Percentiles rank a stretch among this genome's conserved stretches.
phyloP scores from a whole-genome alignment of 2,797 vertebrate genomes.

The Onychomys arenicola region DNA sequence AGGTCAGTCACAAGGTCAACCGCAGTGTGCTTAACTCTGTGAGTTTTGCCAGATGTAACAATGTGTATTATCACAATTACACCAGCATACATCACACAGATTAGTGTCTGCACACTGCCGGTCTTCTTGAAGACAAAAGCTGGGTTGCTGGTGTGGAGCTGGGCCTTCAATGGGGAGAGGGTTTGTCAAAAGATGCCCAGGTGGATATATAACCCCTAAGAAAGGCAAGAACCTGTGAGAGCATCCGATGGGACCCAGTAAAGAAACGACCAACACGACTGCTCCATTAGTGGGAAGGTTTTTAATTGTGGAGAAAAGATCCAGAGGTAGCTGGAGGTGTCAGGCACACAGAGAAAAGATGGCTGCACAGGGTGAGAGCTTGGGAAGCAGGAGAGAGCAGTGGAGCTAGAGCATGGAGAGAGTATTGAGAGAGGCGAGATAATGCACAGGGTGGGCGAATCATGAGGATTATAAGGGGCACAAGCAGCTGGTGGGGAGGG shows the following conservation, averaged over 20 bases:
- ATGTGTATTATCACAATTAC: background rate
- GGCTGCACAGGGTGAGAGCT: background rate
- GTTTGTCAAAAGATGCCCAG: background rate
- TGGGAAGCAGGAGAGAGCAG: background rate
- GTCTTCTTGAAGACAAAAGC: background rate
- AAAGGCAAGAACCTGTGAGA: no score
- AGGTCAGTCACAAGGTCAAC: accelerated
- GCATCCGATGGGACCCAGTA: accelerated
- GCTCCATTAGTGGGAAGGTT: background rate
- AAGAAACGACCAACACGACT: background rate
- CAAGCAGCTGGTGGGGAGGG: background rate
- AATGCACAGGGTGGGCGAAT: background rate
- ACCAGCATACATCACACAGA: background rate
- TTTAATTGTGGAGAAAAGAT: background rate
- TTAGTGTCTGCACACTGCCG: no score
- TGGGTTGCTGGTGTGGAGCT: background rate
- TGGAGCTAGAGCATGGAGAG: background rate
- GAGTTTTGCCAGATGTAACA: background rate
- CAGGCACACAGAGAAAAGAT: background rate
- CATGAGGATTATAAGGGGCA: background rate
- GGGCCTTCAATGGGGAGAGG: background rate
- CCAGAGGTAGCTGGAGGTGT: background rate
- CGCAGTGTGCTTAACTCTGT: background rate
- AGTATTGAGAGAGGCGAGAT: background rate
- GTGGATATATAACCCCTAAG: no score